phyloP scores from a whole-genome alignment of 2,888 invertebrate genomes.

The Strigamia crassipes region DNA sequence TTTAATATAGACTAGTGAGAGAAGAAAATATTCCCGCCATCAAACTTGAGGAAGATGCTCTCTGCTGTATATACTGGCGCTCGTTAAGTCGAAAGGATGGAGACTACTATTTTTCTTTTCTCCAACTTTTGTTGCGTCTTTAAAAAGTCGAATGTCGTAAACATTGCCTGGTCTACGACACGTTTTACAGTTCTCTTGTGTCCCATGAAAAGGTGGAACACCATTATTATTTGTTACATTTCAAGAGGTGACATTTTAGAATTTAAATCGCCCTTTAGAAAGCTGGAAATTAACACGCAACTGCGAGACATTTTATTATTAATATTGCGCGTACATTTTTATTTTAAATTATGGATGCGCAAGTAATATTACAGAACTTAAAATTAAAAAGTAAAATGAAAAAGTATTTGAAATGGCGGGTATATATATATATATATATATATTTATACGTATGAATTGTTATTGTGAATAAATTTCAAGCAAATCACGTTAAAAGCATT shows the following conservation, averaged over 20 bases:
- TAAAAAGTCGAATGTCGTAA: conserved; percentile 27
- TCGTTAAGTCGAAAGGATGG: conserved; percentile 28
- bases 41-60: conserved; percentile 13
- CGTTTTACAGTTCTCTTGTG: conserved; percentile 6
- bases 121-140: conserved; percentile 35
- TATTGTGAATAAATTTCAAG: neutral
- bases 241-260: conserved; percentile 10
- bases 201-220: conserved; percentile 5
- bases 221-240: conserved; percentile 17
- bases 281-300: neutral
- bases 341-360: no score
- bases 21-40: conserved; percentile 30
- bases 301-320: neutral
- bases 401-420: no score
- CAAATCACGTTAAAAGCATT: neutral
- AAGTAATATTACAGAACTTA: no score
- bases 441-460: no score
- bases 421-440: no score
- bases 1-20: conserved; percentile 30
- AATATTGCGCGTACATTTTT: no score
- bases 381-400: no score
- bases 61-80: neutral
- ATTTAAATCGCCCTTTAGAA: neutral
- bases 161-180: neutral
- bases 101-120: conserved; percentile 17